Conservation (phyloP, 1,140 invertebrate species). For the Helicoverpa zea region DNA sequence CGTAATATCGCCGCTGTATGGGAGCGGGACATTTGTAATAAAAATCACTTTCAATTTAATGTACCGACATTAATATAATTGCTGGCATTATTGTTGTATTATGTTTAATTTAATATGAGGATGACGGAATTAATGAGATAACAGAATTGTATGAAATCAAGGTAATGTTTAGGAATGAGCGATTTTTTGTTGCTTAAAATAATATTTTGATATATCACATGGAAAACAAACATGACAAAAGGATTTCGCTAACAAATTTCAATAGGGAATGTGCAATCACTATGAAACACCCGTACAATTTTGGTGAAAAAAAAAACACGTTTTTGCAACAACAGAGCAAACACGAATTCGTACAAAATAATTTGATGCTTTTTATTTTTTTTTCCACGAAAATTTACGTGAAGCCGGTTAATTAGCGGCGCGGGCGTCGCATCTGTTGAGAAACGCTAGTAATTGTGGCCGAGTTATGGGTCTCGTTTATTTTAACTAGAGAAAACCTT, state of each 20-base stretch:
- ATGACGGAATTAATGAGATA: background rate
- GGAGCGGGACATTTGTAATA: constrained; percentile 35
- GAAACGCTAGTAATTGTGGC: constrained; percentile 68
- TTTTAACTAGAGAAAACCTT: constrained; percentile 61
- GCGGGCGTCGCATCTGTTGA: constrained; percentile 64
- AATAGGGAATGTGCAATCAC: background rate
- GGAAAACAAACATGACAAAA: background rate
- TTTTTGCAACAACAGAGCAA: background rate
- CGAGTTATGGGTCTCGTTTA: constrained; percentile 70
- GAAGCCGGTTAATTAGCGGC: constrained; percentile 66
- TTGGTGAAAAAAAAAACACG: background rate
- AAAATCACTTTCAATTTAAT: constrained; percentile 48
- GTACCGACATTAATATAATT: constrained; percentile 24
- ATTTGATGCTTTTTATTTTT: constrained; percentile 44
- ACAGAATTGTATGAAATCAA: background rate
- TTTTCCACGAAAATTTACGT: constrained; percentile 60
- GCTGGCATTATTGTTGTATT: constrained; percentile 2
- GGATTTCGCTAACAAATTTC: background rate
- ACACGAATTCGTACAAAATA: background rate
- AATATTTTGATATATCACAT: background rate
- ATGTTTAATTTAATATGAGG: constrained; percentile 3
- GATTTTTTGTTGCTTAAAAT: background rate
- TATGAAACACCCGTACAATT: background rate
- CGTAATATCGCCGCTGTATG: constrained; percentile 52
- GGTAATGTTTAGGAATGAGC: background rate